Percentiles rank a stretch among this genome's conserved stretches.
Evolutionary conservation across 2,113 vertebrate genomes (phyloP).

Genomic region (Callopanchax toddi): DNA sequence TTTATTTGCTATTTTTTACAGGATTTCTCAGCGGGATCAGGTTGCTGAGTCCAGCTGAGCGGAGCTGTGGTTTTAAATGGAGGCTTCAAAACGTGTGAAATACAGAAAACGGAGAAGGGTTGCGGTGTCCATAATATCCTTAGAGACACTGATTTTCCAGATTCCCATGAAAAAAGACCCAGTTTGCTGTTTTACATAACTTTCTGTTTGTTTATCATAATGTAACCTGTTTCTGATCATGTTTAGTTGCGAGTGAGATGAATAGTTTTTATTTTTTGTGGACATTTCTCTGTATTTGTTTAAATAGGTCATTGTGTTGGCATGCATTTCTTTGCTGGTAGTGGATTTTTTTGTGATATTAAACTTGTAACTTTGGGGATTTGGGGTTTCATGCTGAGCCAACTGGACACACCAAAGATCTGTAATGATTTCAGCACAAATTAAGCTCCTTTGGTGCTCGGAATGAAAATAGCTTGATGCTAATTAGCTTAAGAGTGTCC

Average conservation of each 20-base stretch:
- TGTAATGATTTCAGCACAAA: conserved; percentile 26
- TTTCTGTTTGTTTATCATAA: conserved; percentile 11
- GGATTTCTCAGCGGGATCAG: conserved; percentile 72
- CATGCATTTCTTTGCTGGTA: conserved; percentile 31
- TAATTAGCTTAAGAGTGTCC: conserved; percentile 37
- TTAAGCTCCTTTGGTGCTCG: conserved; percentile 30
- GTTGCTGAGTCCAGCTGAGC: conserved; percentile 55
- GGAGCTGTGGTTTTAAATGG: conserved; percentile 51
- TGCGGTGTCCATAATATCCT: conserved; percentile 25
- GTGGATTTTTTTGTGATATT: conserved; percentile 34
- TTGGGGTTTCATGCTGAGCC: conserved; percentile 36
- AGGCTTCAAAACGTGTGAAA: conserved; percentile 32
- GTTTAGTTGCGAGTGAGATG: not conserved
- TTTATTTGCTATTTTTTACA: conserved; percentile 64
- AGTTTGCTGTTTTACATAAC: conserved; percentile 13
- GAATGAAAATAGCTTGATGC: conserved; percentile 43
- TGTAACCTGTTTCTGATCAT: not conserved
- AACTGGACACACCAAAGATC: conserved; percentile 31
- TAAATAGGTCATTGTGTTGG: conserved; percentile 27
- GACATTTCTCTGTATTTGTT: conserved; percentile 10
- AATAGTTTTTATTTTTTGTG: conserved; percentile 1
- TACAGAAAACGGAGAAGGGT: conserved; percentile 26
- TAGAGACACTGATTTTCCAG: conserved; percentile 31
- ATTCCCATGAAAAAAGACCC: conserved; percentile 17
- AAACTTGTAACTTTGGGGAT: conserved; percentile 34